Evolutionary conservation across 2,888 invertebrate species (phyloP).

Genomic region (Diaperis boleti): DNA sequence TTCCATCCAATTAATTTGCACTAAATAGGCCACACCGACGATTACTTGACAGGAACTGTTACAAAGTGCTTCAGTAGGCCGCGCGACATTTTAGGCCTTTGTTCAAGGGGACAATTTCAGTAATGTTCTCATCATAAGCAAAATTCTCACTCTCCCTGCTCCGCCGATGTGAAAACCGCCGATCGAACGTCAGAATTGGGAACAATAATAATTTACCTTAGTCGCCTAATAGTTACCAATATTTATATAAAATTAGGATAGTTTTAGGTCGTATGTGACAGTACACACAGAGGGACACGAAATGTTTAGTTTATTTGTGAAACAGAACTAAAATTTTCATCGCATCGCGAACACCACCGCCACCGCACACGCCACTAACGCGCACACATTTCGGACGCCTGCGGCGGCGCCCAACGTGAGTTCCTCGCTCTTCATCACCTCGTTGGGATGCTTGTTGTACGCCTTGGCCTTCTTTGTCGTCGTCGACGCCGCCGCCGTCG

Average conservation of each 20-base stretch:
- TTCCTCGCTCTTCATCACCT: conserved; percentile 94
- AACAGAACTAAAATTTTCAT: conserved; percentile 53
- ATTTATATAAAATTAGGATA: conserved; percentile 57
- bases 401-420: conserved; percentile 77
- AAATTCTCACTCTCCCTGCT: neutral
- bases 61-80: no score
- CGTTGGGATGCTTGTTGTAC: conserved; percentile 86
- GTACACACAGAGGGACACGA: conserved; percentile 50
- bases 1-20: no score
- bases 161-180: conserved; percentile 10
- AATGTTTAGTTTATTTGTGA: conserved; percentile 7
- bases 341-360: conserved; percentile 58
- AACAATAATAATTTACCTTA: conserved; percentile 58
- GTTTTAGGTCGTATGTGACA: conserved; percentile 50
- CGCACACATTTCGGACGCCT: conserved; percentile 46
- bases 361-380: conserved; percentile 54
- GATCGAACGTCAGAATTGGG: conserved; percentile 25
- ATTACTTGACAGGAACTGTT: no score
- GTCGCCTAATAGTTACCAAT: conserved; percentile 54
- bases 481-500: conserved; percentile 60
- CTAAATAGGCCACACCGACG: no score
- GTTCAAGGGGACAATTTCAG: no score
- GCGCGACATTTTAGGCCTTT: no score
- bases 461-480: conserved; percentile 76
- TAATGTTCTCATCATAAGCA: no score